Conservation (phyloP, 2,888 invertebrate species). For the Nowickia ferox region DNA sequence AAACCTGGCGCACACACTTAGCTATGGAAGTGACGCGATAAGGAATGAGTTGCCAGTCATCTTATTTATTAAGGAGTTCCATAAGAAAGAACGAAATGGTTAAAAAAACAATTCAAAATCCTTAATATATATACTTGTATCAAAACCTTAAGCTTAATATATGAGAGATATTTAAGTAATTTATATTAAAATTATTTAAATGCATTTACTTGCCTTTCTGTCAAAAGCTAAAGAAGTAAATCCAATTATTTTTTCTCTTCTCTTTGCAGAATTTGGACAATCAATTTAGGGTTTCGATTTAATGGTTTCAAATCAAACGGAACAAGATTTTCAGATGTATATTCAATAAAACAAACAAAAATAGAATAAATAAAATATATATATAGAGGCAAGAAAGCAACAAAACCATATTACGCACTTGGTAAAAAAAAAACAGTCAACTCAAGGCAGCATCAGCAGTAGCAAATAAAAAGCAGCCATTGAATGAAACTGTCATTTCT, state of each 20-base stretch:
- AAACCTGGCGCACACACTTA: too few relatives aligned
- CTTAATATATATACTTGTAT: too few relatives aligned
- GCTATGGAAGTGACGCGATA: too few relatives aligned
- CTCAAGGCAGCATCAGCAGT: not conserved
- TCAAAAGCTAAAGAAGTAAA: not conserved
- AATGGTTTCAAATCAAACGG: slow-evolving; percentile 63
- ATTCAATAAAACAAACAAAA: slow-evolving; percentile 30
- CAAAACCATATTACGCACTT: not conserved
- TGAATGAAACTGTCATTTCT: slow-evolving; percentile 22
- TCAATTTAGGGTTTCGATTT: slow-evolving; percentile 67
- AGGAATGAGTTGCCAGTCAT: too few relatives aligned
- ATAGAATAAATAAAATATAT: too few relatives aligned
- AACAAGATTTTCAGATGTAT: slow-evolving; percentile 60
- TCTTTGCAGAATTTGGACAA: slow-evolving; percentile 69
- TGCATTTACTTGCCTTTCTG: too few relatives aligned
- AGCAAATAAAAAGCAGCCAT: slow-evolving; percentile 14
- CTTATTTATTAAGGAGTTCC: too few relatives aligned
- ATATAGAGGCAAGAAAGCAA: slow-evolving; percentile 6
- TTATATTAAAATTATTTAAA: not conserved
- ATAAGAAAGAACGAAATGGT: too few relatives aligned
- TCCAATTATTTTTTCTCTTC: slow-evolving; percentile 1
- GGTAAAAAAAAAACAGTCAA: not conserved
- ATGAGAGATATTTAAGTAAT: not conserved
- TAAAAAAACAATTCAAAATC: too few relatives aligned
- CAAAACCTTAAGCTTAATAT: too few relatives aligned